These are phyloP conservation scores for Phenganax subtilis DNA, from an alignment of 92 coral and sea anemone species.

Conservation along the genomic window DNA sequence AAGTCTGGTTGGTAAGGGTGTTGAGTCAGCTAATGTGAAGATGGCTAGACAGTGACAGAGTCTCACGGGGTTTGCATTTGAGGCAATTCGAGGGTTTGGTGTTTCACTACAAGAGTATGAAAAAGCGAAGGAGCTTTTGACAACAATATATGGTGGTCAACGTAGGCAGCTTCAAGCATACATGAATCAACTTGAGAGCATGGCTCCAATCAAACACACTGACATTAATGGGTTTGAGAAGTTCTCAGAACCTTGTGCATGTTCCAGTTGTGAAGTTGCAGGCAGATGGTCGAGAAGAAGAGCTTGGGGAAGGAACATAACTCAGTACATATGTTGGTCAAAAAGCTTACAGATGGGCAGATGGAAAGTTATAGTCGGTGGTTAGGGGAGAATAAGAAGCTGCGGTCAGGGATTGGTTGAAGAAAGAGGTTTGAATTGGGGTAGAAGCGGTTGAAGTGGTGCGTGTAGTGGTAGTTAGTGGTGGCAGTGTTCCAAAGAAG, in stretches of 20 bases:
- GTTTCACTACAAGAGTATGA: slow-evolving; percentile 16
- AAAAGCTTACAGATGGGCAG: slow-evolving; percentile 48
- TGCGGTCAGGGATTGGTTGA: slow-evolving; percentile 58
- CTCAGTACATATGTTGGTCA: slow-evolving; percentile 47
- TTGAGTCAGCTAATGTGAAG: neutral
- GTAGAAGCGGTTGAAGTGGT: slow-evolving; percentile 55
- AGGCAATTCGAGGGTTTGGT: slow-evolving; percentile 10
- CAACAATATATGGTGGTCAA: slow-evolving; percentile 15
- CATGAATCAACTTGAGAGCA: slow-evolving; percentile 7
- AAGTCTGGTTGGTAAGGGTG: slow-evolving; percentile 1
- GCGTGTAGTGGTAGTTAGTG: slow-evolving; percentile 21
- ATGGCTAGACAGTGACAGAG: neutral
- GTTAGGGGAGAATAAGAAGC: slow-evolving; percentile 44
- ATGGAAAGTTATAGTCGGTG: slow-evolving; percentile 56
- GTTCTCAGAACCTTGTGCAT: slow-evolving; percentile 54
- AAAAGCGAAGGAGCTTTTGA: slow-evolving; percentile 9
- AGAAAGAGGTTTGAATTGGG: slow-evolving; percentile 47
- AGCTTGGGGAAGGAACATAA: slow-evolving; percentile 52
- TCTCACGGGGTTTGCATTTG: neutral
- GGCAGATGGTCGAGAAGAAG: slow-evolving; percentile 48
- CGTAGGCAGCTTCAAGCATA: slow-evolving; percentile 26
- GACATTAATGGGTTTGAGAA: slow-evolving; percentile 22
- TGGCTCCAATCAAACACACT: neutral
- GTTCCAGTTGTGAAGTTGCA: slow-evolving; percentile 52
- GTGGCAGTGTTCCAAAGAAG: neutral